Evolutionary conservation across 1,140 invertebrate species (phyloP), one percentile per base, ranked within the genome.

Genomic region (Anastatus disparis): DNA sequence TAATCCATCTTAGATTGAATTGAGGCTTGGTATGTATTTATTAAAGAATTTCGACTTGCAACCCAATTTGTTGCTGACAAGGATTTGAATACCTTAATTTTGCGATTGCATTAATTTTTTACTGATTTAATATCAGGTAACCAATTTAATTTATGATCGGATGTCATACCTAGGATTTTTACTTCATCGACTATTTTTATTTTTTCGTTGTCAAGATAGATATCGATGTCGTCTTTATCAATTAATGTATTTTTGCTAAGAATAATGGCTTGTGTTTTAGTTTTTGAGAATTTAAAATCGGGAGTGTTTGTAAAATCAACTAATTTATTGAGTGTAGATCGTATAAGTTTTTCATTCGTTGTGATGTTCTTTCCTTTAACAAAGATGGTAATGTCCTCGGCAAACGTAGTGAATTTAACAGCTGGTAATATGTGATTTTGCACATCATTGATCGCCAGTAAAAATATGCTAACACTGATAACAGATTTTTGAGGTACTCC

Each of bases 1-100:
- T 78, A 79, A 20, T 79, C 74, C 2, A 79, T 3, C 72, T 76
- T 79, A 0, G 75, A 62, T 62, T 74, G 44, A 0, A 78, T 71
- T 0, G 76, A 15, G 10, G 76, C 63, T 42, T 69, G 72, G 38
- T 77, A 73, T 1, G 74, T 74, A 3, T 38, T 71, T 3, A 75
- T 17, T 0, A 76, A 67, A 0, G 65, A 73, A 3, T 50, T 50
- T 53, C 64, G 48, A 50, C 26, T n/a, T 8, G 22, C 13, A 6
- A n/a, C 46, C 22, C 46, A 24, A 50, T 24, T 50, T 24, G 20
- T 50, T 4, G 46, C 46, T 22, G 46, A 20, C 6, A 50, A 24
- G 3, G 24, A 6, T 50, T 50, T 50, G 20, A 50, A 15, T 24
- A 50, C 2, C 6, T 50, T 50, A 2, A 50, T 22, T 50, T 20